phyloP scores from a whole-genome alignment of 2,113 vertebrate species.

The Petrocephalus microphthalmus region DNA sequence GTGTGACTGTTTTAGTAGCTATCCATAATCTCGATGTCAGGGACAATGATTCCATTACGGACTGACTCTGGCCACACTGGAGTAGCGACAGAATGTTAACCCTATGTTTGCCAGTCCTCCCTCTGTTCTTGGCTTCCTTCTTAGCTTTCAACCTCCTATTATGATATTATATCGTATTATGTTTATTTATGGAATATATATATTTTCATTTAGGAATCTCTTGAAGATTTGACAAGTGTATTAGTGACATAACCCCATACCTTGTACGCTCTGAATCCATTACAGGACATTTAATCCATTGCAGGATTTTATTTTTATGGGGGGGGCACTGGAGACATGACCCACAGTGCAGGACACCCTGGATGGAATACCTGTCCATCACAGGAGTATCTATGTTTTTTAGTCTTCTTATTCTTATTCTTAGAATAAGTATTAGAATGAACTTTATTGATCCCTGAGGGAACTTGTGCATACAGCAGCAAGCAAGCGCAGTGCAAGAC shows the following conservation, averaged over 20 bases:
- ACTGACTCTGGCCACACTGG: neutral
- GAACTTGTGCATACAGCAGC: neutral
- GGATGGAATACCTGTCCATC: neutral
- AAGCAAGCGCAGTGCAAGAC: neutral
- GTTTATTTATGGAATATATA: neutral
- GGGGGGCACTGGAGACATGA: neutral
- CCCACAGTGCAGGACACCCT: neutral
- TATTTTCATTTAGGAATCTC: neutral
- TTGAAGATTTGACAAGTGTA: neutral
- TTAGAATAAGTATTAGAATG: neutral
- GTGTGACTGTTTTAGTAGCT: neutral
- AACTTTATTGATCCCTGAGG: neutral
- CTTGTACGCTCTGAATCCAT: neutral
- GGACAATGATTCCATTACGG: conserved; percentile 7
- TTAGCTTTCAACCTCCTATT: neutral
- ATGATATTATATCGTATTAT: neutral
- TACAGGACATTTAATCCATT: neutral
- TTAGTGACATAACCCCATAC: neutral
- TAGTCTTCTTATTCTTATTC: too few species aligned
- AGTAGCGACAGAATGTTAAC: neutral
- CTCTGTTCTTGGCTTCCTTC: neutral
- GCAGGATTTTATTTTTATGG: neutral
- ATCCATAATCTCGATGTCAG: conserved; percentile 10
- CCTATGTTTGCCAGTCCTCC: neutral
- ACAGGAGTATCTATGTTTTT: neutral